These are phyloP conservation scores for Branchipolynoe longqiensis DNA, from an alignment of 2,888 invertebrate species.

Conservation along the genomic window DNA sequence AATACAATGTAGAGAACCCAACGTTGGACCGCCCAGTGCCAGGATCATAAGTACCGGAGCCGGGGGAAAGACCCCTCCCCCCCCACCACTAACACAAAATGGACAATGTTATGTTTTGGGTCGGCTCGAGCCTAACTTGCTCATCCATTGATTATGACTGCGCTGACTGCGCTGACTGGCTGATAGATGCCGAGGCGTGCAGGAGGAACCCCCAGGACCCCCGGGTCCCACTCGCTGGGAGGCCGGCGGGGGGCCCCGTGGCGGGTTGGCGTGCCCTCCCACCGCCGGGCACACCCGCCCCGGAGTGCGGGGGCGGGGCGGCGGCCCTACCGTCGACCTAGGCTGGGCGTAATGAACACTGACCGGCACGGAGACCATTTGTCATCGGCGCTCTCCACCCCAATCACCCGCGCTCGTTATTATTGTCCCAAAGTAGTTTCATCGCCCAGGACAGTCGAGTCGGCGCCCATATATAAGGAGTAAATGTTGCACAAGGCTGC, in stretches of 20 bases:
- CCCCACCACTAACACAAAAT: neutral
- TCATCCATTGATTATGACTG: slow-evolving; percentile 50
- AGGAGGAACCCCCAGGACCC: neutral
- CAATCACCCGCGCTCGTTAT: slow-evolving; percentile 28
- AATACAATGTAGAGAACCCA: neutral
- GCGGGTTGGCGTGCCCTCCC: neutral
- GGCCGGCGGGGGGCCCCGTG: neutral
- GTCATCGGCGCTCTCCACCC: slow-evolving; percentile 15
- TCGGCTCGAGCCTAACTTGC: neutral
- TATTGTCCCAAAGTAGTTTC: slow-evolving; percentile 48
- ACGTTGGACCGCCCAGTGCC: neutral
- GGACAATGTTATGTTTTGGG: slow-evolving; percentile 2
- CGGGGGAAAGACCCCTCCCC: slow-evolving; percentile 6
- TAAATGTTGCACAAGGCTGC: slow-evolving; percentile 26
- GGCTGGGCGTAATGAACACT: slow-evolving; percentile 14
- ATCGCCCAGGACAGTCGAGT: neutral
- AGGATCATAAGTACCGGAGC: neutral
- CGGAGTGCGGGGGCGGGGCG: neutral
- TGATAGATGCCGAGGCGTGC: neutral
- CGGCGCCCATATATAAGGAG: slow-evolving; percentile 1
- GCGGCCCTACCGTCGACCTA: no score
- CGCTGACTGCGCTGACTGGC: slow-evolving; percentile 23
- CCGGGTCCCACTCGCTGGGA: neutral
- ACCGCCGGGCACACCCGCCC: neutral
- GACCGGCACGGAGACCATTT: slow-evolving; percentile 4